phyloP scores from a whole-genome alignment of 2,797 vertebrate species.

The Discoglossus pictus region DNA sequence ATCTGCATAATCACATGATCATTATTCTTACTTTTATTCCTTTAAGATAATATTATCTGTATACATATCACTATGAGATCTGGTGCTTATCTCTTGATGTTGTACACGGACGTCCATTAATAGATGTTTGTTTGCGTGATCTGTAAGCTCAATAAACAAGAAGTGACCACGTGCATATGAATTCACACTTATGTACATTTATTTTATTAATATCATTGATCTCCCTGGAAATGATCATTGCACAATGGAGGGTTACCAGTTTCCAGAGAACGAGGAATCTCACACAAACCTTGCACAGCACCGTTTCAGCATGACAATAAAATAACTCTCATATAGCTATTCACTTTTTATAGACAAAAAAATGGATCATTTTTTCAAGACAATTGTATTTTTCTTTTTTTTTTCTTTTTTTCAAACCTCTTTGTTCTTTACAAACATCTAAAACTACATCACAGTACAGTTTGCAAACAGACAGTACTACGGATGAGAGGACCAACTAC shows the following conservation, averaged over 20 bases:
- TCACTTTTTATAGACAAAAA: conserved; percentile 67
- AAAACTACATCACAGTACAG: conserved; percentile 87
- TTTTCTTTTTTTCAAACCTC: conserved; percentile 59
- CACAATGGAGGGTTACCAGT: conserved; percentile 19
- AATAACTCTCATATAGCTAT: conserved; percentile 68
- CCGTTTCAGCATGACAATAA: conserved; percentile 61
- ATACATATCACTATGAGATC: too few relatives aligned
- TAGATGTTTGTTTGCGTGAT: too few relatives aligned
- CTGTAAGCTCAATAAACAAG: background rate
- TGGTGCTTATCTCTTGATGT: too few relatives aligned
- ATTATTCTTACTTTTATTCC: too few relatives aligned
- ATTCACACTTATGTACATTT: conserved; percentile 33
- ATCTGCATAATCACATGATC: too few relatives aligned
- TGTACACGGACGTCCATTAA: too few relatives aligned
- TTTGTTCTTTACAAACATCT: conserved; percentile 84
- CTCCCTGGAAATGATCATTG: conserved; percentile 33
- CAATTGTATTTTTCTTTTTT: conserved; percentile 58
- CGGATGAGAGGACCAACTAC: conserved; percentile 57
- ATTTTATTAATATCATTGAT: conserved; percentile 40
- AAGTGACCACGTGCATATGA: background rate
- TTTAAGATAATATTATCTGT: too few relatives aligned
- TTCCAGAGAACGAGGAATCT: conserved; percentile 49
- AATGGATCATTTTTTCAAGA: conserved; percentile 45
- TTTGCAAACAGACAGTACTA: conserved; percentile 58
- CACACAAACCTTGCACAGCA: conserved; percentile 66